Evolutionary conservation across 1,140 invertebrate genomes (phyloP), one percentile per base, ranked within the genome.

Genomic region (Arion vulgaris): DNA sequence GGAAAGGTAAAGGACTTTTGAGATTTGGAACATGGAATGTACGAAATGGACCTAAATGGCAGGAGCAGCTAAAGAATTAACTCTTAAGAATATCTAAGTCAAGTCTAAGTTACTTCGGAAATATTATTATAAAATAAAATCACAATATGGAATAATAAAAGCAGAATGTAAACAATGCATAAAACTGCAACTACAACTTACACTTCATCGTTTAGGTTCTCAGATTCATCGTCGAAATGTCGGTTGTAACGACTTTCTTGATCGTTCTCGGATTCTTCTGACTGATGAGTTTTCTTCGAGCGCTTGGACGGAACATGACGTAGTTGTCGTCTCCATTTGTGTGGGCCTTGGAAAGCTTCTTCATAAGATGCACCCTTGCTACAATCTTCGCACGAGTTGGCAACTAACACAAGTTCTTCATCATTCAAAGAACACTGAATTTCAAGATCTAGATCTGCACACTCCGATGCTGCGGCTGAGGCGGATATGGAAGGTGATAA

Each of bases 271-370:
- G 62, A 41, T 74, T 71, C 34, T 68, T 71, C 49, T 79, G 15
- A n/a, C 53, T 66, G 62, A n/a, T 81, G 26, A 53, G 34, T 38
- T 39, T 68, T 78, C 39, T 66, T 78, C 23, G 51, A 15, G 49
- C 76, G 69, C 23, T 83, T 86, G 57, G 57, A 77, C 74, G 83
- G 78, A 49, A 87, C 86, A 36, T 84, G 87, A 83, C 83, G 81
- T 74, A 88, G 57, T 68, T 81, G 80, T 51, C 85, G 82, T 84
- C 87, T 83, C 87, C 87, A 88, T 45, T 86, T 86, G 79, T 88
- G 87, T 71, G 87, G 87, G 69, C 87, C 87, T 77, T 86, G 87
- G 66, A 85, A 88, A 49, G 85, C 81, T 45, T 85, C 82, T 72
- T 81, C 78, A 28, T 84, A 62, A 36, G 68, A 53, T 36, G 80